phyloP scores from a whole-genome alignment of 2,888 invertebrate species.

The Brassicogethes aeneus region DNA sequence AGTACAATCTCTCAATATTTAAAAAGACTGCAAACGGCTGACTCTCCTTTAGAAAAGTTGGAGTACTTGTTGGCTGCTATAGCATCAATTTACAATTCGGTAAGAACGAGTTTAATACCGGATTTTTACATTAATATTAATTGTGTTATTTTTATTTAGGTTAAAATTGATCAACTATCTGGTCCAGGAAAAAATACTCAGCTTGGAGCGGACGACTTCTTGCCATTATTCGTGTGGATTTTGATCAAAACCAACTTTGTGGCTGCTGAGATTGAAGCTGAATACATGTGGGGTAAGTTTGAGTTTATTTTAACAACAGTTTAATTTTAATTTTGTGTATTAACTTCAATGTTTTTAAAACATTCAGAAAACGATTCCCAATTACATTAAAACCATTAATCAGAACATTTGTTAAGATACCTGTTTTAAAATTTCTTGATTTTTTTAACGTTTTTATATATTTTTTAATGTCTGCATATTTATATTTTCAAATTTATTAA shows the following conservation, averaged over 20 bases:
- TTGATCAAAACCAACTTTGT: slow-evolving; percentile 83
- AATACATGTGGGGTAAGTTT: slow-evolving; percentile 78
- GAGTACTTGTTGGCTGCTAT: slow-evolving; percentile 85
- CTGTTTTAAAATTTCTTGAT: background rate
- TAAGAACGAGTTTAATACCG: slow-evolving; percentile 40
- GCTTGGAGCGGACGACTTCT: slow-evolving; percentile 79
- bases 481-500: too few species aligned
- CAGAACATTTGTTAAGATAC: too few species aligned
- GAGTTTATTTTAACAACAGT: too few species aligned
- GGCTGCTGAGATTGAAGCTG: slow-evolving; percentile 90
- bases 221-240: slow-evolving; percentile 87
- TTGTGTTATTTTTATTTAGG: slow-evolving; percentile 39
- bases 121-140: slow-evolving; percentile 2
- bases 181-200: slow-evolving; percentile 46
- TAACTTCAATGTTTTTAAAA: background rate
- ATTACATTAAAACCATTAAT: too few species aligned
- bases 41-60: slow-evolving; percentile 87
- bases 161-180: slow-evolving; percentile 49
- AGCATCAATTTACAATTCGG: slow-evolving; percentile 77
- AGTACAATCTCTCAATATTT: slow-evolving; percentile 71
- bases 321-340: too few species aligned
- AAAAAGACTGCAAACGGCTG: slow-evolving; percentile 78
- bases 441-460: slow-evolving; percentile 2
- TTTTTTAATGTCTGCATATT: too few species aligned
- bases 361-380: background rate